phyloP scores from a whole-genome alignment of 2,113 vertebrate genomes.

The mouse (Mus musculus) region GRCm39 chr5:12741001-12741500 shows the following conservation, averaged over 20 bases:
- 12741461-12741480: neutral
- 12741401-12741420: neutral
- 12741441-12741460: neutral
- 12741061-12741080: neutral
- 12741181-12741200: neutral
- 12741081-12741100: neutral
- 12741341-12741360: neutral
- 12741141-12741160: neutral
- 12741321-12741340: neutral
- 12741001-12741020: neutral
- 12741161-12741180: neutral
- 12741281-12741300: neutral
- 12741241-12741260: neutral
- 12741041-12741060: neutral
- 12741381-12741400: neutral
- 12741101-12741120: neutral
- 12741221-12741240: neutral
- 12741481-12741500: neutral
- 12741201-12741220: neutral
- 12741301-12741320: neutral
- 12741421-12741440: neutral
- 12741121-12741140: neutral
- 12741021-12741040: neutral
- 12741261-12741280: neutral
- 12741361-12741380: neutral